Evolutionary conservation across 2,888 invertebrate genomes (phyloP), one percentile per base, ranked within the genome.

Genomic region (Laothoe populi): DNA sequence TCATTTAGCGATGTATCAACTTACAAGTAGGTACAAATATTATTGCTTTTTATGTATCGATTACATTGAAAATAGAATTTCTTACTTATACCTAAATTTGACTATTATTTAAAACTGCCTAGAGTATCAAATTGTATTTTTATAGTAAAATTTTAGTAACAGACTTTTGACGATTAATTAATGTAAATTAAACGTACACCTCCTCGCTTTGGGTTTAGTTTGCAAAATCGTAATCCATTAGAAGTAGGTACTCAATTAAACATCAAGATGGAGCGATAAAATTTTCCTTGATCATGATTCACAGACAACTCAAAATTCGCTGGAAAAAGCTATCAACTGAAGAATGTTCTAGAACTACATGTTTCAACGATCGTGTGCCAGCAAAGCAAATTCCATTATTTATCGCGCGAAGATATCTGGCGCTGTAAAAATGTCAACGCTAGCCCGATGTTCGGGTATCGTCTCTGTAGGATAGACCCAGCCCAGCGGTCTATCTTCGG

Each of bases 401-500:
- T 88, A 88, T 86, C 74, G 76, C 44, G 66, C 66, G 67, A 69
- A 78, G 81, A 83, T 89, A 90, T 87, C 86, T 82, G 68, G 67
- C 62, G 82, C 84, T 77, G 81, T 90, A 90, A 90, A 90, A 87
- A 86, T 84, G 88, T 89, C 89, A 86, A 79, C 87, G 82, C 78
- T 75, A 72, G 77, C 77, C 71, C 77, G 75, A 71, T 72, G 74
- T 73, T 75, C 75, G 78, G 83, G 83, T 77, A 72, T 64, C 68
- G 70, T 71, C 73, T 65, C 57, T 60, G 64, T 42, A 70, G 70
- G 69, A 69, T 70, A 74, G 72, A 78, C 75, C 71, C 73, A 68
- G 59, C 68, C 67, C 71, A 72, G 69, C 71, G 70, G 44, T 57
- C 45, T 61, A 57, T 74, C 73, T 79, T 73, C 71, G 80, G 74